Evolutionary conservation across 2,113 vertebrate genomes (phyloP), one percentile per base, ranked within the genome.

Genomic region (Tamias sibiricus): DNA sequence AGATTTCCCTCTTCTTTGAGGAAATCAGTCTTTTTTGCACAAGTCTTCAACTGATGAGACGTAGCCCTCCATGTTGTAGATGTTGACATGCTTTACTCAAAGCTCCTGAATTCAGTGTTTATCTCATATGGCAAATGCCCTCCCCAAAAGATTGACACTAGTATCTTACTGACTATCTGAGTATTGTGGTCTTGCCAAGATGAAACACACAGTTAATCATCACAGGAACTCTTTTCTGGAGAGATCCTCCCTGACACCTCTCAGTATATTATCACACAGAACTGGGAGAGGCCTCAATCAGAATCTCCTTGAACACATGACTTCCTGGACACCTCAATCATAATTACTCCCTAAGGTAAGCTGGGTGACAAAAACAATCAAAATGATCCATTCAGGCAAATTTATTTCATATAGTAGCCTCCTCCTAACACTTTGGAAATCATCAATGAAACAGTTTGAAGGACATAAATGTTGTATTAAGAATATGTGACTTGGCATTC

Each of bases 391-490:
- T 44, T 42, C 42, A 74, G 32, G 68, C n/a, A 86, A 64, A 59
- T 94, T 82, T 95, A 42, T 76, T 94, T 94, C 26, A 57, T 62
- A 44, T 59, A 42, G 8, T 32, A 66, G 17, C 59, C 8, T 77
- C 14, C 10, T 90, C 49, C 54, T 5, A 93, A 75, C 1, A 90
- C 26, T 54, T 72, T 24, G 17, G n/a, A 94, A 91, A 96, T 92
- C 19, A 64, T 71, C 81, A 47, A 54, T 93, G 77, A 84, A 82
- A 87, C n/a, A 90, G 84, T 95, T 52, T 84, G 85, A 96, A 90
- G 42, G 9, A 95, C n/a, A 90, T 79, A 69, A 95, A 74, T 32
- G 54, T 79, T 90, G 81, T 87, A 89, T 94, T 94, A 82, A 84
- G 64, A 76, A 47, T 90, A 44, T 90, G 68, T 95, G 62, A 82